A percentile compares a stretch with the other conserved stretches of the same genome.
These are phyloP conservation scores for Prolemur simus DNA, from an alignment of 2,113 vertebrate species.

Conservation along the genomic window DNA sequence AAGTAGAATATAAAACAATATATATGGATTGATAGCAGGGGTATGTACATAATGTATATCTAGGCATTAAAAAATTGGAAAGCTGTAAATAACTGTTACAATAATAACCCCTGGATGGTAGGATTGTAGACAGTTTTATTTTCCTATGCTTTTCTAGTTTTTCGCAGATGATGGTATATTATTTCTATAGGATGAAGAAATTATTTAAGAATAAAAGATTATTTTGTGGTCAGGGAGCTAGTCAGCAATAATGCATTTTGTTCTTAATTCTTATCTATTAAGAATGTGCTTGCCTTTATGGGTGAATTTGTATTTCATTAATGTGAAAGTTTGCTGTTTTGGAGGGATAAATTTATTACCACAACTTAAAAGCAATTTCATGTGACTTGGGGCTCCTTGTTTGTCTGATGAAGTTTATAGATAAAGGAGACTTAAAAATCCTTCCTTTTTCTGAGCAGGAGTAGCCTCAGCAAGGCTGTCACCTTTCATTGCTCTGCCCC, in stretches of 20 bases:
- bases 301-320: background rate
- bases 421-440: background rate
- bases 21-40: background rate
- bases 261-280: background rate
- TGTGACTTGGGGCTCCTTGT: background rate
- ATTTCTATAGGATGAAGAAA: constrained; percentile 1
- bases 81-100: background rate
- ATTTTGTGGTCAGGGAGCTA: background rate
- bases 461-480: too few species aligned
- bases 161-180: background rate
- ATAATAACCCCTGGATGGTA: background rate
- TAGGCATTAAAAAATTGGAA: background rate
- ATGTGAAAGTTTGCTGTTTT: background rate
- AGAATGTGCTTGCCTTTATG: background rate
- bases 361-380: background rate
- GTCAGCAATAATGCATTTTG: background rate
- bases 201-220: background rate
- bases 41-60: background rate
- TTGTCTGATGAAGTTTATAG: background rate
- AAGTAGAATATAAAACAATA: background rate
- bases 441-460: background rate
- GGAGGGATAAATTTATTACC: background rate
- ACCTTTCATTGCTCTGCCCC: background rate
- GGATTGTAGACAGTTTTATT: background rate
- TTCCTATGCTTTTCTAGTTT: background rate